Percentiles rank a stretch among this genome's conserved stretches.
phyloP scores from a whole-genome alignment of 2,888 invertebrate species.

The Ornithoptera priamus region DNA sequence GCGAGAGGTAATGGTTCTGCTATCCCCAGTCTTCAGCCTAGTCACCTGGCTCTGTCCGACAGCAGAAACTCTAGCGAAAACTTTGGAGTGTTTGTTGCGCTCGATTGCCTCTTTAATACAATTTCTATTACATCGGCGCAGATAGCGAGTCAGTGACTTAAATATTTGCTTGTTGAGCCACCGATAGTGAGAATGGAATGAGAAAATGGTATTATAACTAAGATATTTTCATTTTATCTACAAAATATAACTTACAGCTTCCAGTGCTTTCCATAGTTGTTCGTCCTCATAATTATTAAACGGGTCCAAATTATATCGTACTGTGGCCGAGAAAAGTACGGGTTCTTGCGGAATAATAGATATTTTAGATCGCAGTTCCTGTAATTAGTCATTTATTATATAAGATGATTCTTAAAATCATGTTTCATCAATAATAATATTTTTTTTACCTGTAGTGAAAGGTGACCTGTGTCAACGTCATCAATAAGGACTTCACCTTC shows the following conservation, averaged over 20 bases:
- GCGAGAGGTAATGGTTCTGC: too few species aligned
- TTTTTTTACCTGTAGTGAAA: slow-evolving; percentile 57
- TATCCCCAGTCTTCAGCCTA: too few species aligned
- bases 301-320: slow-evolving; percentile 87
- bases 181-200: too few species aligned
- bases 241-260: slow-evolving; percentile 77
- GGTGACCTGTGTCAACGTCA: slow-evolving; percentile 72
- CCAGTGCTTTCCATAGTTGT: slow-evolving; percentile 84
- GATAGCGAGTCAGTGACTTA: too few species aligned
- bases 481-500: slow-evolving; percentile 87
- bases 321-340: slow-evolving; percentile 85
- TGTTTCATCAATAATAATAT: not conserved
- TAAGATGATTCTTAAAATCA: not conserved
- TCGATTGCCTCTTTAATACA: too few species aligned
- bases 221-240: not conserved
- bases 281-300: slow-evolving; percentile 85
- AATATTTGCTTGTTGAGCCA: too few species aligned
- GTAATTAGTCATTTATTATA: slow-evolving; percentile 42
- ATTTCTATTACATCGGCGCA: too few species aligned
- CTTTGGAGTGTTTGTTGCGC: too few species aligned
- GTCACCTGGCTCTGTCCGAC: too few species aligned
- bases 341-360: slow-evolving; percentile 90
- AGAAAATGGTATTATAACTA: not conserved
- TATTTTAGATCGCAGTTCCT: slow-evolving; percentile 82
- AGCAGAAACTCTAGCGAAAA: too few species aligned